phyloP scores from a whole-genome alignment of 2,113 vertebrate genomes.

The Danio rerio region GRCz12tu NC_133178.1:14580501-14581000 shows the following conservation, averaged over 20 bases:
- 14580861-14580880: neutral
- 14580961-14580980: no score
- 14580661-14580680: constrained; percentile 67
- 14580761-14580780: constrained; percentile 51
- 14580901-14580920: neutral
- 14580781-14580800: constrained; percentile 46
- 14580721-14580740: constrained; percentile 31
- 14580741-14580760: constrained; percentile 59
- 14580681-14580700: constrained; percentile 67
- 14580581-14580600: constrained; percentile 26
- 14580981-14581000: no score
- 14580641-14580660: constrained; percentile 74
- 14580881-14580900: neutral
- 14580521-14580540: neutral
- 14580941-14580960: no score
- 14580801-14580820: constrained; percentile 26
- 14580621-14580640: constrained; percentile 57
- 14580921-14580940: neutral
- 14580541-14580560: neutral
- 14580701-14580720: constrained; percentile 43
- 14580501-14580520: neutral
- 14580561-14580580: neutral
- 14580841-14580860: neutral
- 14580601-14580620: constrained; percentile 58
- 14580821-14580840: neutral